A percentile compares a stretch with the other conserved stretches of the same genome.
Conservation (phyloP, 2,888 invertebrate genomes). For the Oscheius myriophilus region DNA sequence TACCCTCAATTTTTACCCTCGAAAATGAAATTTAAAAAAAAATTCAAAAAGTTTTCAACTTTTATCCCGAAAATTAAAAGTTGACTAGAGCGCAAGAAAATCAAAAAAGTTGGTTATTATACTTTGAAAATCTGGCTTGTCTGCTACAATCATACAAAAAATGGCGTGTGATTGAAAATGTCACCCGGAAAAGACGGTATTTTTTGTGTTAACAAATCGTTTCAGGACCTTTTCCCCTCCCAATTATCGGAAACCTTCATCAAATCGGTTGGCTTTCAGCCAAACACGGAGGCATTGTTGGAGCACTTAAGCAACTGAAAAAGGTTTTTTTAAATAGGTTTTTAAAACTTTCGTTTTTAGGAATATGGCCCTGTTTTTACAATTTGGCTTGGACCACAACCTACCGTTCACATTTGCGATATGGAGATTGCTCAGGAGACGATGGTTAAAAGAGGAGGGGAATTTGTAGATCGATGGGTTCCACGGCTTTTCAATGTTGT, state of each 20-base stretch:
- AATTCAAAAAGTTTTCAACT: too few relatives aligned
- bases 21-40: too few relatives aligned
- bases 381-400: conserved; percentile 44
- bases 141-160: too few relatives aligned
- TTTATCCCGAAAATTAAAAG: too few relatives aligned
- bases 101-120: too few relatives aligned
- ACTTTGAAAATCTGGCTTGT: too few relatives aligned
- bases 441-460: conserved; percentile 27
- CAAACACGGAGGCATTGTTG: conserved; percentile 32
- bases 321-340: conserved; percentile 20
- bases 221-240: conserved; percentile 38
- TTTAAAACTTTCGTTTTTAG: neutral
- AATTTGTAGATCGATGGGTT: conserved; percentile 26
- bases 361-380: conserved; percentile 45
- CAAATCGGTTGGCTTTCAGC: conserved; percentile 29
- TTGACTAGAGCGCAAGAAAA: too few relatives aligned
- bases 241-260: conserved; percentile 40
- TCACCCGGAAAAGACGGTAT: too few relatives aligned
- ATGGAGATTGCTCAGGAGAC: conserved; percentile 42
- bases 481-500: conserved; percentile 1
- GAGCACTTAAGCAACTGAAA: conserved; percentile 25
- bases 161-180: too few relatives aligned
- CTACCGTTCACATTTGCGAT: conserved; percentile 42
- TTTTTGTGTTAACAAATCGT: too few relatives aligned
- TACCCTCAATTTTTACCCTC: too few relatives aligned